phyloP scores from a whole-genome alignment of 1,140 invertebrate genomes.

The Heliconius nattereri region DNA sequence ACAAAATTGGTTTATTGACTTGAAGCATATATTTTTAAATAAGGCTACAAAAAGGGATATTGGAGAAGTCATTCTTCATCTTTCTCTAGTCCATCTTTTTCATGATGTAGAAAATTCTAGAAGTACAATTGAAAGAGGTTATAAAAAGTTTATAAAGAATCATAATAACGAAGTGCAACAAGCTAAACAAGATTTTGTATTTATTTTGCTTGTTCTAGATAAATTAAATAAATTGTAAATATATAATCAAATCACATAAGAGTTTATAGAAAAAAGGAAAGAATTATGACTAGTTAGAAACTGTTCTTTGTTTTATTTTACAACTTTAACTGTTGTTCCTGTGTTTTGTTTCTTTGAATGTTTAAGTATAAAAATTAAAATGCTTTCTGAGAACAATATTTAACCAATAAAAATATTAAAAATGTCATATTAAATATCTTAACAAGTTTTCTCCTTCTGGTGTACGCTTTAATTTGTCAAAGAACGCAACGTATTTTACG shows the following conservation, averaged over 20 bases:
- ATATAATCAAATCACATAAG: background rate
- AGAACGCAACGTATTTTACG: too few relatives aligned
- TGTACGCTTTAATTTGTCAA: too few relatives aligned
- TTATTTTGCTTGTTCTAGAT: conserved; percentile 50
- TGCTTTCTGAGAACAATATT: too few relatives aligned
- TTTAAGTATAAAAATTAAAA: too few relatives aligned
- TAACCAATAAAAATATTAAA: too few relatives aligned
- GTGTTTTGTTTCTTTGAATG: too few relatives aligned
- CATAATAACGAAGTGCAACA: conserved; percentile 45
- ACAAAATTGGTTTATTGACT: conserved; percentile 58
- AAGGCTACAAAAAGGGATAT: conserved; percentile 38
- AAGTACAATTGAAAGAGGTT: background rate
- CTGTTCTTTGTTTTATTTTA: background rate
- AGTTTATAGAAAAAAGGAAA: background rate
- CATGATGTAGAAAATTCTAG: conserved; percentile 47
- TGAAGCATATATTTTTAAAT: conserved; percentile 55
- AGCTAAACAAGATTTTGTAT: conserved; percentile 50
- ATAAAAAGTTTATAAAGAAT: conserved; percentile 42
- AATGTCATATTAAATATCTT: too few relatives aligned
- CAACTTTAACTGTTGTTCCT: background rate
- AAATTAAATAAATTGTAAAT: conserved; percentile 34
- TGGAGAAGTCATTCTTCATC: conserved; percentile 53
- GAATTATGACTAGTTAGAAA: background rate
- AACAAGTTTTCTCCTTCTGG: too few relatives aligned
- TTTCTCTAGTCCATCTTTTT: conserved; percentile 49